phyloP scores from a whole-genome alignment of 2,888 invertebrate genomes.

The Macrophya alboannulata region DNA sequence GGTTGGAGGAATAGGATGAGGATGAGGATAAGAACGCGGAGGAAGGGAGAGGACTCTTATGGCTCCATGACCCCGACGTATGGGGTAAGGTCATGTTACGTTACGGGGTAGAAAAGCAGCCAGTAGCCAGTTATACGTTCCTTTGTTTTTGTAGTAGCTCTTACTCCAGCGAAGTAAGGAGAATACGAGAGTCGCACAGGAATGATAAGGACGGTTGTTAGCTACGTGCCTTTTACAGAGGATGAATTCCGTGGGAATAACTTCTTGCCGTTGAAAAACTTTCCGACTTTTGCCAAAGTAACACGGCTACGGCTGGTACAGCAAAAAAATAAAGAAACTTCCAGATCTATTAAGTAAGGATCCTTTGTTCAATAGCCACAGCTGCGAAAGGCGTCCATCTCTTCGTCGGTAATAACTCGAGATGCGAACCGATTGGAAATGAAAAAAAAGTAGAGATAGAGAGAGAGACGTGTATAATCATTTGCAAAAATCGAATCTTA shows the following conservation, averaged over 20 bases:
- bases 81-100: constrained; percentile 46
- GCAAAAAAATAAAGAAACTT: background rate
- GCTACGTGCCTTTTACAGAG: constrained; percentile 49
- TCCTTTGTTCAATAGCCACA: background rate
- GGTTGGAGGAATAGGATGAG: background rate
- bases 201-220: constrained; percentile 46
- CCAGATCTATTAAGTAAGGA: background rate
- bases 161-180: constrained; percentile 22
- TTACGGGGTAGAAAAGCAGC: constrained; percentile 28
- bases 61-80: constrained; percentile 11
- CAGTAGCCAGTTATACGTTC: constrained; percentile 46
- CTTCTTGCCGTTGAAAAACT: constrained; percentile 11
- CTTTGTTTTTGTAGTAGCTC: constrained; percentile 42
- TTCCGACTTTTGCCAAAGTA: background rate
- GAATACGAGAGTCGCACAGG: constrained; percentile 14
- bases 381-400: background rate
- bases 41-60: constrained; percentile 23
- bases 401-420: too few species aligned
- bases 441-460: background rate
- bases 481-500: background rate
- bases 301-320: background rate
- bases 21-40: background rate
- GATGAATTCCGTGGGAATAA: constrained; percentile 19
- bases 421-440: background rate
- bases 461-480: background rate